Evolutionary conservation across 1,140 invertebrate genomes (phyloP).

Genomic region (Calosoma granatense): DNA sequence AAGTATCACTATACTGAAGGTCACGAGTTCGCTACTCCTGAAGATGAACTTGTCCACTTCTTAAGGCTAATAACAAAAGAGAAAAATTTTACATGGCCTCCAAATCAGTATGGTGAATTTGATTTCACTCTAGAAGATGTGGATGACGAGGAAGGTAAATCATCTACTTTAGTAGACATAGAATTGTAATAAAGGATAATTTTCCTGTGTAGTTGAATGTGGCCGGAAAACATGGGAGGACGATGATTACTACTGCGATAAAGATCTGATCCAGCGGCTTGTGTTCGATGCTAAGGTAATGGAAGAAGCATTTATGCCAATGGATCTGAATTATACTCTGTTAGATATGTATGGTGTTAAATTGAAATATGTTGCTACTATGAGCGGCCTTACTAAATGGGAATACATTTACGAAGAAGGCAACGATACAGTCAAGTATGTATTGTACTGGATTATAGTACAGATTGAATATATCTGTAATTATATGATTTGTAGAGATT

Average conservation of each 20-base stretch:
- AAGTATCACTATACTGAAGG: constrained; percentile 73
- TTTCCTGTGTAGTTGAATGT: constrained; percentile 46
- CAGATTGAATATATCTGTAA: constrained; percentile 8
- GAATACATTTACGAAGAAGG: constrained; percentile 53
- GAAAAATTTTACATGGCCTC: constrained; percentile 43
- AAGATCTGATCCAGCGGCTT: constrained; percentile 71
- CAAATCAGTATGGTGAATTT: constrained; percentile 41
- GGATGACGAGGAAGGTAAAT: constrained; percentile 13
- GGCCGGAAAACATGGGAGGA: constrained; percentile 47
- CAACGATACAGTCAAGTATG: constrained; percentile 17
- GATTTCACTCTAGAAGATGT: constrained; percentile 16
- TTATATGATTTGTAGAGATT: constrained; percentile 46
- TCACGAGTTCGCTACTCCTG: constrained; percentile 56
- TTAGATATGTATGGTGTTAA: constrained; percentile 55
- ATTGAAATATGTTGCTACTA: constrained; percentile 73
- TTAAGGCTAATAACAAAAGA: constrained; percentile 45
- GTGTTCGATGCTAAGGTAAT: constrained; percentile 82
- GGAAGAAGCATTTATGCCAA: constrained; percentile 51
- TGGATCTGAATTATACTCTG: constrained; percentile 43
- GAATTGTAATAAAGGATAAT: background rate
- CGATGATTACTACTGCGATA: constrained; percentile 73
- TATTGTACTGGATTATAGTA: constrained; percentile 6
- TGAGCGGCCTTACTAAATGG: constrained; percentile 81
- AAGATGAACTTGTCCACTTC: constrained; percentile 67
- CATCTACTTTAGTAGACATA: too few relatives aligned